Evolutionary conservation across 2,113 vertebrate species (phyloP), one percentile per base, ranked within the genome.

Genomic region (Hemiscyllium ocellatum): DNA sequence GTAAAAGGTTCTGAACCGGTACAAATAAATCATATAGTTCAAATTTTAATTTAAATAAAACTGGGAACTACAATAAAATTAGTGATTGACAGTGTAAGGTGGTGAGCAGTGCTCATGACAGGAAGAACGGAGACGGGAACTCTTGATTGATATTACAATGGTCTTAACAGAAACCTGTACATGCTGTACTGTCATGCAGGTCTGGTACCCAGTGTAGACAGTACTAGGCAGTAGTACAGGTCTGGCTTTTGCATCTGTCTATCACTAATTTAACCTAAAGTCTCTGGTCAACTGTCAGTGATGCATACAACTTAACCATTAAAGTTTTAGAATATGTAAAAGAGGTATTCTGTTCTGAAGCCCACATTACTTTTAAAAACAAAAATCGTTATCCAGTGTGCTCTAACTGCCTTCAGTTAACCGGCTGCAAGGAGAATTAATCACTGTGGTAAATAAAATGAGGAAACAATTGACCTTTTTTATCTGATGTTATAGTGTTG

Each of bases 1-100:
- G 97, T 96, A 97, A 96, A 96, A 97, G 97, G 96, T 96, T 90
- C 96, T 93, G 96, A 96, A 96, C 95, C 42, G 95, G 85, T 95
- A 86, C 85, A 96, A 80, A 72, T 93, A 96, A 97, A 96, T 96
- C 96, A 96, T 96, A 96, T 96, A 96, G 93, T 66, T 94, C 93
- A 70, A 89, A 56, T 50, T 68, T 94, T 70, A 70, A 70, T 94
- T 94, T 70, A 70, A 94, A 94, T 22, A 70, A 94, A 94, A 94
- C 66, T 69, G 93, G 68, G 93, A 70, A 94, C 42, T 69, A 94
- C 70, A 37, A 47, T 70, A 37, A 94, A 70, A 94, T 94, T 94
- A 94, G 93, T 94, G 93, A 94, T 70, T 70, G 93, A 94, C 93
- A 70, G 93, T 70, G 68, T 17, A 50, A 94, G n/a, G 93, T 70